A percentile compares a stretch with the other conserved stretches of the same genome.
Conservation (phyloP, 2,797 vertebrate genomes). For the Alectoris magna region DNA sequence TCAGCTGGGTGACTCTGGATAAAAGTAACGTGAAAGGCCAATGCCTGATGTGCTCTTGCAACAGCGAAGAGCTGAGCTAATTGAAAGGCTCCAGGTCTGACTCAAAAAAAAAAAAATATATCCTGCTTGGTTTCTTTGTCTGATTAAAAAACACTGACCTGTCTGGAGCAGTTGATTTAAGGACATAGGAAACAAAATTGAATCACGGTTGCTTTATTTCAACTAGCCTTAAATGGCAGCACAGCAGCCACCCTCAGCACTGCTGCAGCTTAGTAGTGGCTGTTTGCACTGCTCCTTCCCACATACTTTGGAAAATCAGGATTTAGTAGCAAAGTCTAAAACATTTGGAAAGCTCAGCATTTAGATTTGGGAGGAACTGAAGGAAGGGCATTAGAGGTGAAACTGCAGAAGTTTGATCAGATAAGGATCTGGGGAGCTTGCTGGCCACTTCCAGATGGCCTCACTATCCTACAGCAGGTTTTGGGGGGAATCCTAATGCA, state of each 20-base stretch:
- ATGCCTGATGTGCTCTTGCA: rapidly evolving
- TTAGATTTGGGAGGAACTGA: rapidly evolving
- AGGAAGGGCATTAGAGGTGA: background rate
- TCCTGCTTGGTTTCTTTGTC: background rate
- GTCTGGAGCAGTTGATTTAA: constrained; percentile 3
- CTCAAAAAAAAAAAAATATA: background rate
- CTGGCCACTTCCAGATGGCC: background rate
- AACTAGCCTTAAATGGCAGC: background rate
- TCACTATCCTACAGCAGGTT: background rate
- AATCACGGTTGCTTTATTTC: background rate
- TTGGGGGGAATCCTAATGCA: rapidly evolving
- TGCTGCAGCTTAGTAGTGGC: background rate
- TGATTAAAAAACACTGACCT: constrained; percentile 11
- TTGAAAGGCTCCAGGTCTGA: background rate
- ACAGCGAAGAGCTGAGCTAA: background rate
- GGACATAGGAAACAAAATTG: constrained; percentile 5
- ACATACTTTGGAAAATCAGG: background rate
- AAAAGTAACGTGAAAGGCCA: rapidly evolving
- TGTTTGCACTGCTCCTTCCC: background rate
- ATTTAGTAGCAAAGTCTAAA: background rate
- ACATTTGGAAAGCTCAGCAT: rapidly evolving
- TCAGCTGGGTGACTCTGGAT: background rate
- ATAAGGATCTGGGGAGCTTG: too few relatives aligned
- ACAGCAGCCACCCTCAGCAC: background rate
- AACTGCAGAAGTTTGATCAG: background rate